Evolutionary conservation across 2,888 invertebrate genomes (phyloP).

Genomic region (Meganola albula): DNA sequence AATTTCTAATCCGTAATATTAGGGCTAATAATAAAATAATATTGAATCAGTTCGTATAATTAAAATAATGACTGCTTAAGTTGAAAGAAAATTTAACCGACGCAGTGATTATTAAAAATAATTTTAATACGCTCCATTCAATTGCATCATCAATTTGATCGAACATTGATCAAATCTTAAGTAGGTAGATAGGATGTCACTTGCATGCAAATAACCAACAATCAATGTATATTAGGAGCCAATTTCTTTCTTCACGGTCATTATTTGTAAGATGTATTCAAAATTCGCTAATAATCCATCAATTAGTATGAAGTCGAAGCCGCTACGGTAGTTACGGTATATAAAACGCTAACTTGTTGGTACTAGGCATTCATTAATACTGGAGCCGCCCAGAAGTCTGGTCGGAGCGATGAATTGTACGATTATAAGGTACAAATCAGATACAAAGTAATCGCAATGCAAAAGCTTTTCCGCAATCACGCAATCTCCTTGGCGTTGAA

Average conservation of each 20-base stretch:
- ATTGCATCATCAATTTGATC: too few species aligned
- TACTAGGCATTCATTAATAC: slow-evolving; percentile 51
- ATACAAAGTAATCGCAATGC: slow-evolving; percentile 50
- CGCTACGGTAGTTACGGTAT: slow-evolving; percentile 51
- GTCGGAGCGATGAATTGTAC: slow-evolving; percentile 49
- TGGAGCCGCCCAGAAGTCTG: slow-evolving; percentile 47
- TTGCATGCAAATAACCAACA: slow-evolving; percentile 39
- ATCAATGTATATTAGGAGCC: slow-evolving; percentile 37
- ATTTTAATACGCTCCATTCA: too few species aligned
- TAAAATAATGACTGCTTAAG: too few species aligned
- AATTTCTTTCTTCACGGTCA: slow-evolving; percentile 56
- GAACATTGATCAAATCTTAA: too few species aligned
- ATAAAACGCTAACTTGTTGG: slow-evolving; percentile 60
- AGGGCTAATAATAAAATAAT: too few species aligned
- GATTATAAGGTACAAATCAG: slow-evolving; percentile 55
- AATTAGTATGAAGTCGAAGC: slow-evolving; percentile 42
- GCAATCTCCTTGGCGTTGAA: too few species aligned
- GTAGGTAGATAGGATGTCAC: too few species aligned
- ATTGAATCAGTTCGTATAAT: too few species aligned
- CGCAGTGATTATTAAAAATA: too few species aligned
- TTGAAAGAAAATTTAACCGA: too few species aligned
- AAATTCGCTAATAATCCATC: slow-evolving; percentile 51
- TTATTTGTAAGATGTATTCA: slow-evolving; percentile 44
- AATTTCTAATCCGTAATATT: too few species aligned
- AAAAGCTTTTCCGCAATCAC: slow-evolving; percentile 53